Conservation (phyloP, 2,113 vertebrate genomes). For the Micronisus gabar region DNA sequence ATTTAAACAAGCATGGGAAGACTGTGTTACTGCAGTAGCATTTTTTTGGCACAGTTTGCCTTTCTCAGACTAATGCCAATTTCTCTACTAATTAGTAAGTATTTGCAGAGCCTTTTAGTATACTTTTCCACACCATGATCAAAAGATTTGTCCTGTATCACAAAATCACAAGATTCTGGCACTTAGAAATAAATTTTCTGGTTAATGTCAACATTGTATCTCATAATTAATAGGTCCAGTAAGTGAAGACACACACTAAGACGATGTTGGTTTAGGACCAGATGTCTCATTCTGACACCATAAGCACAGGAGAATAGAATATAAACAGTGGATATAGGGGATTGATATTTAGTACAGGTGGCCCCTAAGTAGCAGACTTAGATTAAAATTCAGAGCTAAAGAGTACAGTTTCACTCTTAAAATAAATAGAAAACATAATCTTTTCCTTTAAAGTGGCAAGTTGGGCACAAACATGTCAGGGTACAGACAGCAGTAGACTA, state of each 20-base stretch:
- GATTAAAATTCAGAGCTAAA: not conserved
- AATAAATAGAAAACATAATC: not conserved
- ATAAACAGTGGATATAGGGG: not conserved
- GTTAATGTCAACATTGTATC: not conserved
- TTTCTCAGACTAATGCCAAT: not conserved
- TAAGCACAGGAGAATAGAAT: not conserved
- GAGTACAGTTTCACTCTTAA: not conserved
- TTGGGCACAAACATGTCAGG: not conserved
- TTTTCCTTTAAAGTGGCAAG: not conserved
- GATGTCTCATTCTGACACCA: not conserved
- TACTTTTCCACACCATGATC: not conserved
- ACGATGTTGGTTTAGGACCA: not conserved
- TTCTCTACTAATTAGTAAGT: not conserved
- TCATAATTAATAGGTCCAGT: not conserved
- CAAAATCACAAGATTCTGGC: not conserved
- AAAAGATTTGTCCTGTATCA: not conserved
- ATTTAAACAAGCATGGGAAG: not conserved
- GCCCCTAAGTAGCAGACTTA: not conserved
- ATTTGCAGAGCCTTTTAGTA: not conserved
- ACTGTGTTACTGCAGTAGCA: not conserved
- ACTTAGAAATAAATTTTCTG: not conserved
- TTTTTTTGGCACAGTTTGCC: not conserved
- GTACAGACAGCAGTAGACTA: not conserved
- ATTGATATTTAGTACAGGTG: not conserved
- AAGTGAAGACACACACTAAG: not conserved